These are phyloP conservation scores for mouse (Mus musculus) DNA, from an alignment of 2,113 vertebrate genomes.

Conservation along the genomic window GRCm39 chr17:71675001-71675500, in stretches of 20 bases:
- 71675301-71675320: neutral
- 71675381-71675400: neutral
- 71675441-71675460: neutral
- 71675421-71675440: neutral
- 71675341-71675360: neutral
- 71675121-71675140: no score
- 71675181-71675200: no score
- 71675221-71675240: neutral
- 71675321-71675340: neutral
- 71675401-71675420: neutral
- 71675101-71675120: neutral
- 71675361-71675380: neutral
- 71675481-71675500: neutral
- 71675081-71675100: neutral
- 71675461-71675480: neutral
- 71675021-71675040: neutral
- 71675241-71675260: neutral
- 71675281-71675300: constrained; percentile 8
- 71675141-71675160: neutral
- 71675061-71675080: neutral
- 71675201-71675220: neutral
- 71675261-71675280: no score
- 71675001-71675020: neutral
- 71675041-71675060: neutral
- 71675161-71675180: neutral